A percentile compares a stretch with the other conserved stretches of the same genome.
Evolutionary conservation across 2,113 vertebrate species (phyloP).

Genomic region (Suricata suricatta): DNA sequence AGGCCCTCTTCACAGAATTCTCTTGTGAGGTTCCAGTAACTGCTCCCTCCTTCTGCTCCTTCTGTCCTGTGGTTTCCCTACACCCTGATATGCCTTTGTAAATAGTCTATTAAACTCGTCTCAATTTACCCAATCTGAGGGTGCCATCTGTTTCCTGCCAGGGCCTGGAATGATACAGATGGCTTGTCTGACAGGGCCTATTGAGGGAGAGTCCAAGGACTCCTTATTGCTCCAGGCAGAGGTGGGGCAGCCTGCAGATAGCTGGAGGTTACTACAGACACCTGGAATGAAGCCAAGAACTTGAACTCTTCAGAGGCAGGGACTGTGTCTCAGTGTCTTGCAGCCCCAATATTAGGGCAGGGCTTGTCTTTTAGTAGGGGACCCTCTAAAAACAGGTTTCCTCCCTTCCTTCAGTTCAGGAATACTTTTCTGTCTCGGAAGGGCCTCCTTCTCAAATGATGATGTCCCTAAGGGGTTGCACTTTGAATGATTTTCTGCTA

Average conservation of each 20-base stretch:
- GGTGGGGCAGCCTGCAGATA: neutral
- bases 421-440: neutral
- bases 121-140: constrained; percentile 62
- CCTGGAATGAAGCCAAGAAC: constrained; percentile 30
- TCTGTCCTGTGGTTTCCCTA: constrained; percentile 63
- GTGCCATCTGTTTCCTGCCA: constrained; percentile 70
- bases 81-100: constrained; percentile 33
- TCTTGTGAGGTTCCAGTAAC: constrained; percentile 45
- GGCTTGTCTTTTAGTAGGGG: neutral
- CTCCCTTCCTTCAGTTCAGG: neutral
- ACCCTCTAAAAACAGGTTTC: neutral
- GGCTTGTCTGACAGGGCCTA: constrained; percentile 52
- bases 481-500: constrained; percentile 10
- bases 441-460: neutral
- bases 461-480: neutral
- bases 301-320: neutral
- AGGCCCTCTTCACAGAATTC: constrained; percentile 43
- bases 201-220: constrained; percentile 2
- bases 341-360: neutral
- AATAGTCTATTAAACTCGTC: constrained; percentile 60
- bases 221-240: constrained; percentile 45
- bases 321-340: neutral
- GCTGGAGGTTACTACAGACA: neutral
- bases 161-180: constrained; percentile 54
- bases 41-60: constrained; percentile 61